Conservation (phyloP, 2,113 vertebrate genomes). For the Chauna torquata region DNA sequence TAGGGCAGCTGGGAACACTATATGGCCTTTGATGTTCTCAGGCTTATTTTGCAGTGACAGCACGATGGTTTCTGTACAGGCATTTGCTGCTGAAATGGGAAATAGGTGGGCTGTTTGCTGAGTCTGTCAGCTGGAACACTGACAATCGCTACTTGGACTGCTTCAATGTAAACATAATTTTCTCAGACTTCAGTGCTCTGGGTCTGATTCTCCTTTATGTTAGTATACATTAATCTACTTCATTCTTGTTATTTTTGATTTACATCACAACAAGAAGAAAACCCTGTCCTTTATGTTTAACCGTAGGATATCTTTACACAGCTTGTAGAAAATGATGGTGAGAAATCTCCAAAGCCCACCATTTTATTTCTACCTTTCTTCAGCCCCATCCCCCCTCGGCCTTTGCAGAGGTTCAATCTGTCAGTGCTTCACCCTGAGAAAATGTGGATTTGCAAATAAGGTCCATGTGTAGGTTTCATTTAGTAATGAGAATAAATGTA, state of each 20-base stretch:
- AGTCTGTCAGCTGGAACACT: slow-evolving; percentile 61
- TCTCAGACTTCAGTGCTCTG: neutral
- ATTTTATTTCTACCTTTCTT: neutral
- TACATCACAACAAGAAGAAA: neutral
- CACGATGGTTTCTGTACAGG: slow-evolving; percentile 30
- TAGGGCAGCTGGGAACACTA: neutral
- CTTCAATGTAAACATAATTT: slow-evolving; percentile 47
- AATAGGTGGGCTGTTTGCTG: slow-evolving; percentile 56
- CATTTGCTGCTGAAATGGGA: slow-evolving; percentile 50
- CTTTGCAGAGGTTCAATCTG: neutral
- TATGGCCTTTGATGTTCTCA: neutral
- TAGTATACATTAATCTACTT: neutral
- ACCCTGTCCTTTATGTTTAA: neutral
- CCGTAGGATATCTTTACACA: neutral
- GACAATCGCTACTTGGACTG: slow-evolving; percentile 14
- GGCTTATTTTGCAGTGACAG: slow-evolving; percentile 21
- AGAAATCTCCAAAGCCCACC: neutral
- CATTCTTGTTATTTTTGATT: neutral
- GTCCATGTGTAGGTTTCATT: neutral
- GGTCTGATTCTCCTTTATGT: neutral
- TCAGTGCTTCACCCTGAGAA: neutral
- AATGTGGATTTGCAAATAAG: neutral
- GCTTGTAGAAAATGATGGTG: neutral
- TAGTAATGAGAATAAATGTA: neutral
- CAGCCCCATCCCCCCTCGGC: neutral